Base-by-base conservation (phyloP, 2,113 vertebrate species). In the Perca schrenkii region DNA sequence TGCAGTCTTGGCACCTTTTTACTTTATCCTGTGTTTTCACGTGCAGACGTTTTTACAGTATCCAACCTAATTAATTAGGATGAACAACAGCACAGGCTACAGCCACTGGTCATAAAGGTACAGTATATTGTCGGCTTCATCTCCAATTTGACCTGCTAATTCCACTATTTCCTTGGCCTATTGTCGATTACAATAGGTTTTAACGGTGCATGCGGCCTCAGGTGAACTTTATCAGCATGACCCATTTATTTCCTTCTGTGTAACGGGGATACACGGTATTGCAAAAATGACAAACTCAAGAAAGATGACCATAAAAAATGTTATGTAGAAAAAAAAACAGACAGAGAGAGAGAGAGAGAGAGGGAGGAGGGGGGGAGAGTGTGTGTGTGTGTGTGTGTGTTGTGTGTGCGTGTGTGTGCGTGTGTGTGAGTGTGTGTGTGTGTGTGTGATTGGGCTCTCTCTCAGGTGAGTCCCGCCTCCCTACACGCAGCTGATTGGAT, bases 391-490 rank as follows among this genome's bases (percentile, higher is more conserved):
- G 70, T 31, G 25, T 61, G 40, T 28, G 52, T 70, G 68, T 52
- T 16, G 46, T 50, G 46, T 67, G 65, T 53, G 25, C 34, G 17
- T 43, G 52, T 49, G 54, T 73, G 70, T 60, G 40, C 60, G 53
- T 49, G 70, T 50, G 58, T 25, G 73, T 21, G 72, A 14, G 73
- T 13, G 60, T 28, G 60, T 25, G 36, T 17, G 52, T 65, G 81
- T 43, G 66, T 16, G 68, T 25, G 74, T 7, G 28, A 28, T 28
- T 28, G 28, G 28, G 28, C 28, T 28, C 28, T 28, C n/a, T 43
- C 40, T 47, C 83, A 88, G 85, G 88, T 90, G 80, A 86, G 69
- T 67, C 61, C 88, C 88, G 64, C 80, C 88, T 58, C n/a, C 65
- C n/a, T 22, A 21, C 62, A 0, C 14, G 0, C 46, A 54, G 13